Conservation (phyloP, 2,113 vertebrate genomes). For the Anarrhichthys ocellatus region DNA sequence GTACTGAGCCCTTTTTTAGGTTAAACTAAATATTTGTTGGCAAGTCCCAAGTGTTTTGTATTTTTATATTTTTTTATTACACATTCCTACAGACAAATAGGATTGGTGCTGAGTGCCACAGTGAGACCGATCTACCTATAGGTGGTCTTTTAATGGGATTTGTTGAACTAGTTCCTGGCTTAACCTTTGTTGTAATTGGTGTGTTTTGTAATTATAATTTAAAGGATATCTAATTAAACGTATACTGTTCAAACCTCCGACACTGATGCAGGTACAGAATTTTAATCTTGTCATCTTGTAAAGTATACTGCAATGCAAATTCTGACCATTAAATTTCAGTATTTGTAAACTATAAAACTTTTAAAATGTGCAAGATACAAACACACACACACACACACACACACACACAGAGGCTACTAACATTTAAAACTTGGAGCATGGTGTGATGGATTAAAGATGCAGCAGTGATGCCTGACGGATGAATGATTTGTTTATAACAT, state of each 20-base stretch:
- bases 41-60: neutral
- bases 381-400: too few relatives aligned
- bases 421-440: neutral
- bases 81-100: neutral
- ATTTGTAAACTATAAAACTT: constrained; percentile 9
- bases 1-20: neutral
- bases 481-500: constrained; percentile 53
- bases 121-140: neutral
- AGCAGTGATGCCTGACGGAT: neutral
- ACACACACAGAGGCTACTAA: neutral
- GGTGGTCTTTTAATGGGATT: constrained; percentile 16
- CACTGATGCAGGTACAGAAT: neutral
- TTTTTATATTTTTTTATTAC: neutral
- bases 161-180: neutral
- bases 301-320: neutral
- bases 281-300: neutral
- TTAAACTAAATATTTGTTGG: neutral
- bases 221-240: constrained; percentile 14
- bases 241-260: constrained; percentile 5
- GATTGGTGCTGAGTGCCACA: neutral
- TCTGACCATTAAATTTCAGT: neutral
- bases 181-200: neutral
- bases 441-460: constrained; percentile 13
- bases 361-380: neutral
- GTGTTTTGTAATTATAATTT: neutral